phyloP scores from a whole-genome alignment of 2,113 vertebrate species.

The Eidolon helvum region DNA sequence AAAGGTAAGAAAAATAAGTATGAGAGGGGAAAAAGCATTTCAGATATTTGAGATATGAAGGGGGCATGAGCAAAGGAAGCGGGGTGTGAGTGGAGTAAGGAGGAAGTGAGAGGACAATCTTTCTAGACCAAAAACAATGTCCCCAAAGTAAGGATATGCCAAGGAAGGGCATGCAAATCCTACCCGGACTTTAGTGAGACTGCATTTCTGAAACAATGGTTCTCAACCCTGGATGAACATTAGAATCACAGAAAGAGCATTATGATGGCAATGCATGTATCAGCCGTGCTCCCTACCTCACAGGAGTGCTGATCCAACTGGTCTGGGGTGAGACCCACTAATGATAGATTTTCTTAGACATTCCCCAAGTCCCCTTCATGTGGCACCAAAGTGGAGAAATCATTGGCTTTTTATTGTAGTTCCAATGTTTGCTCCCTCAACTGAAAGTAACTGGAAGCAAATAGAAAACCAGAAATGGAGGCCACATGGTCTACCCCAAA shows the following conservation, averaged over 20 bases:
- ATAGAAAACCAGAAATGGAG: not conserved
- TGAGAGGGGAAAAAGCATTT: not conserved
- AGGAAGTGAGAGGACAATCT: not conserved
- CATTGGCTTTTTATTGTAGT: not conserved
- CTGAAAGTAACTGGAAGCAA: too few relatives aligned
- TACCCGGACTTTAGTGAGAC: not conserved
- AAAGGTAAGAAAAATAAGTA: not conserved
- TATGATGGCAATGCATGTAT: not conserved
- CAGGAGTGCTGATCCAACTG: not conserved
- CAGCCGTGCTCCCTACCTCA: not conserved
- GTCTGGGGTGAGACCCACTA: not conserved
- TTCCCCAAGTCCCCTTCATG: not conserved
- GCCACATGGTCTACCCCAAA: not conserved
- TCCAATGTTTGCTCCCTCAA: not conserved
- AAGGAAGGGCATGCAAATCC: not conserved
- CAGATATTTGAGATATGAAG: not conserved
- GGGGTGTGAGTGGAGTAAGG: not conserved
- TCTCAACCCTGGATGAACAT: too few relatives aligned
- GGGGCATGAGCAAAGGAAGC: not conserved
- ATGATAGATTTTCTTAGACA: not conserved
- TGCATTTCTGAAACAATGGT: too few relatives aligned
- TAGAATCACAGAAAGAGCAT: not conserved
- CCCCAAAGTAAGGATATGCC: not conserved
- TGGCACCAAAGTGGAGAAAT: too few relatives aligned
- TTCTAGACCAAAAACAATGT: not conserved